Percentiles rank a stretch among this genome's conserved stretches.
Evolutionary conservation across 2,113 vertebrate species (phyloP).

Genomic region (Hypomesus transpacificus): DNA sequence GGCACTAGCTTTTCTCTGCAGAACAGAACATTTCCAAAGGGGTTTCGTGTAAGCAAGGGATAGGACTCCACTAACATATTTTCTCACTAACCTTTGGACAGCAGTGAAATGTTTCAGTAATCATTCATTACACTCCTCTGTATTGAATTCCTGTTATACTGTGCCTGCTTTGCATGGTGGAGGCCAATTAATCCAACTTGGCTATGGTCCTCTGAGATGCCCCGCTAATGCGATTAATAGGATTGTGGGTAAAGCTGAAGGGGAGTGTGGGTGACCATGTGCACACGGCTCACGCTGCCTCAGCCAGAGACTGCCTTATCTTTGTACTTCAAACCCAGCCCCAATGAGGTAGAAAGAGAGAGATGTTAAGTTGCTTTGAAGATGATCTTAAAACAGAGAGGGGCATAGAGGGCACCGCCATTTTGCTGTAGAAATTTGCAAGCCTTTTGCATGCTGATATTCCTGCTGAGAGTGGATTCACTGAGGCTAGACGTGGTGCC

Average conservation of each 20-base stretch:
- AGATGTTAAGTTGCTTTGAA: conserved; percentile 32
- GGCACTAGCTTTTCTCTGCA: too few relatives aligned
- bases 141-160: conserved; percentile 69
- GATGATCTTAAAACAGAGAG: conserved; percentile 33
- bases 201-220: conserved; percentile 54
- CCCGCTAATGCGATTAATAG: conserved; percentile 71
- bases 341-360: conserved; percentile 18
- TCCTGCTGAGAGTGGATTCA: not conserved
- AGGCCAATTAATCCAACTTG: conserved; percentile 72
- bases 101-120: conserved; percentile 65
- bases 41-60: not conserved
- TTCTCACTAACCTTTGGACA: conserved; percentile 52
- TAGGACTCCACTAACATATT: conserved; percentile 40
- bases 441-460: not conserved
- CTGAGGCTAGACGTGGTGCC: not conserved
- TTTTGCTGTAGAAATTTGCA: conserved; percentile 16
- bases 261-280: conserved; percentile 48
- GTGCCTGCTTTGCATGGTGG: conserved; percentile 67
- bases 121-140: conserved; percentile 63
- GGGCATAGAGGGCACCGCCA: not conserved
- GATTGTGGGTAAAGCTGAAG: conserved; percentile 61
- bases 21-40: too few relatives aligned
- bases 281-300: conserved; percentile 24
- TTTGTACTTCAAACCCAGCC: conserved; percentile 42
- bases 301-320: conserved; percentile 38